phyloP scores from a whole-genome alignment of 2,797 vertebrate genomes.

The Helostoma temminkii region DNA sequence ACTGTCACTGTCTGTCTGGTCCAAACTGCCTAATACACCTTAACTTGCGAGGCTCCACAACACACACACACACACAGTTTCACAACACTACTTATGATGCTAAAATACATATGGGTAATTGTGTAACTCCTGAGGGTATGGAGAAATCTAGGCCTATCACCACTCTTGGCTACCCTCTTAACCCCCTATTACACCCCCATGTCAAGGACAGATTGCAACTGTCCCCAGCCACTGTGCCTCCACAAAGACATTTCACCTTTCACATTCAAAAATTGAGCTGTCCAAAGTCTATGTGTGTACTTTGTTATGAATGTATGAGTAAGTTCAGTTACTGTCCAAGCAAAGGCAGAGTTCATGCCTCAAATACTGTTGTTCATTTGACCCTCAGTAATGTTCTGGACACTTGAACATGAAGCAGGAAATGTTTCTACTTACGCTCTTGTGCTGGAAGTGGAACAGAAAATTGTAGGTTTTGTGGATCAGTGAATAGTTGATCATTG shows the following conservation, averaged over 20 bases:
- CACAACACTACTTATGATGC: slow-evolving; percentile 29
- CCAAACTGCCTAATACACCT: slow-evolving; percentile 36
- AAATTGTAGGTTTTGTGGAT: too few relatives aligned
- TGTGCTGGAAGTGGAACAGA: not conserved
- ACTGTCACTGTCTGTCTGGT: slow-evolving; percentile 43
- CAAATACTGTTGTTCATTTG: not conserved
- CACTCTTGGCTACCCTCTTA: slow-evolving; percentile 41
- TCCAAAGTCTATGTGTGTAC: slow-evolving; percentile 22
- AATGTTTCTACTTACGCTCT: not conserved
- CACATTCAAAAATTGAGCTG: slow-evolving; percentile 32
- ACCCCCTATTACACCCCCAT: slow-evolving; percentile 8
- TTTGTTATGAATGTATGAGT: slow-evolving; percentile 29
- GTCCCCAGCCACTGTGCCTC: slow-evolving; percentile 46
- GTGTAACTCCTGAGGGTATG: slow-evolving; percentile 62
- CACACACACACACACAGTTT: slow-evolving; percentile 25
- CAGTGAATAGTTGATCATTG: too few relatives aligned
- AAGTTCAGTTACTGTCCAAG: not conserved
- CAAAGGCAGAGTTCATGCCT: not conserved
- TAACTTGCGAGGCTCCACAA: slow-evolving; percentile 29
- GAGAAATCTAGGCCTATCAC: slow-evolving; percentile 52
- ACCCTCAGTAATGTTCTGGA: not conserved
- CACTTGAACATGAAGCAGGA: not conserved
- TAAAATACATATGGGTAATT: slow-evolving; percentile 68
- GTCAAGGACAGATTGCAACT: slow-evolving; percentile 65
- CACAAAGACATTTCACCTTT: slow-evolving; percentile 46